Evolutionary conservation across 2,888 invertebrate species (phyloP), one percentile per base, ranked within the genome.

Genomic region (Harpalus rubripes): DNA sequence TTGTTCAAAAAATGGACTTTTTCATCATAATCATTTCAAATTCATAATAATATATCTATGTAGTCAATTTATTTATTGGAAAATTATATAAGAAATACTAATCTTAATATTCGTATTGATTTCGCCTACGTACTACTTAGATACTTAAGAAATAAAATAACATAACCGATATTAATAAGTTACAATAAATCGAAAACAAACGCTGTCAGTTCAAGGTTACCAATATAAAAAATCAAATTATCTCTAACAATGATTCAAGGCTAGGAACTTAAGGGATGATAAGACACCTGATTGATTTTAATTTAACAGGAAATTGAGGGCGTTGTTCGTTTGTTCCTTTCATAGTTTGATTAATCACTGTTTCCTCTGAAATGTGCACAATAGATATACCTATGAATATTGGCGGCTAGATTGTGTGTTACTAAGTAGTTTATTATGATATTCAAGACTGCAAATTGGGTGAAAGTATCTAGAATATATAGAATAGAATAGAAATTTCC

Each of bases 221-320:
- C 68, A 39, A 68, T 10, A 68, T n/a, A 68, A 68, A 68, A 68
- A 68, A 41, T 4, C 41, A 68, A 68, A 68, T 68, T 68, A 68
- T 39, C 32, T 15, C 7, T 41, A 39, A 68, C 68, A 68, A 68
- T 39, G 10, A 39, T 0, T 68, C 68, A 41, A 68, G 41, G 68
- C 15, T 68, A 68, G n/a, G 7, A 68, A 68, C 68, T 68, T 68
- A 68, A 68, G 16, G 16, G 7, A 41, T 68, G 68, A 68, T 41
- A 32, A 68, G 41, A 15, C 63, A 26, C 41, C 16, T 12, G 41
- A 68, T 39, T 68, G 68, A 68, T 68, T 68, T 41, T 68, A 68
- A 68, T 68, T 68, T 68, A 41, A 41, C n/a, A 68, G 68, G 68
- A 68, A 68, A 68, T 68, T 68, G 68, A 63, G 15, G 68, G 16